Conservation (phyloP, 2,888 invertebrate species). For the Callyntrura sp. region DNA sequence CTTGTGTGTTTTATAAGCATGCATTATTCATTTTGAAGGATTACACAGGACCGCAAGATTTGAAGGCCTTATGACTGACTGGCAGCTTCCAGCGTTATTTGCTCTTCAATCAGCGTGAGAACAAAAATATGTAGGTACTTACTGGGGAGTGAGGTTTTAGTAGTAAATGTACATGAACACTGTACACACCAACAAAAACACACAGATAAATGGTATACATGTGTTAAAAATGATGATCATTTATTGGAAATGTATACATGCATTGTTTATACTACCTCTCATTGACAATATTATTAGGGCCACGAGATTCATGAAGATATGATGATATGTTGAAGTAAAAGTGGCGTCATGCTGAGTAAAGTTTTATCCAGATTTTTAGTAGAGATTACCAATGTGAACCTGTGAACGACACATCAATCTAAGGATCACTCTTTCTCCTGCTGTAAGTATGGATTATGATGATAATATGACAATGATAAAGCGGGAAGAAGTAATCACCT, state of each 20-base stretch:
- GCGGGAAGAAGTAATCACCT: constrained; percentile 14
- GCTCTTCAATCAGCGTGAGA: constrained; percentile 33
- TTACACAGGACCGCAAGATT: no score
- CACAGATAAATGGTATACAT: background rate
- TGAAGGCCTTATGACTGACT: no score
- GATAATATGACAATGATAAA: constrained; percentile 45
- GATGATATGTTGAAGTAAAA: constrained; percentile 45
- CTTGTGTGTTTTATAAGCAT: no score
- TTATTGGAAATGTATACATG: constrained; percentile 33
- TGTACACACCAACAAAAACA: no score
- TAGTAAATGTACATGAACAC: no score
- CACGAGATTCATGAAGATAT: background rate
- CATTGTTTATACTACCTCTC: constrained; percentile 10
- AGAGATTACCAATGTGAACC: constrained; percentile 51
- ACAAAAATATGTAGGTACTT: background rate
- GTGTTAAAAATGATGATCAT: constrained; percentile 35
- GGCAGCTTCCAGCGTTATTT: no score
- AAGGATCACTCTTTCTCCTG: constrained; percentile 48
- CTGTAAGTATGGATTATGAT: constrained; percentile 59
- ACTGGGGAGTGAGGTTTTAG: background rate
- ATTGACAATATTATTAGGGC: constrained; percentile 44
- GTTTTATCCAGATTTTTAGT: constrained; percentile 23
- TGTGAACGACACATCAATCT: constrained; percentile 7
- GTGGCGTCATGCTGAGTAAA: constrained; percentile 10
- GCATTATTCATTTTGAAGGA: no score